A percentile compares a stretch with the other conserved stretches of the same genome.
Evolutionary conservation across 2,113 vertebrate species (phyloP).

Genomic region (Vombatus ursinus): DNA sequence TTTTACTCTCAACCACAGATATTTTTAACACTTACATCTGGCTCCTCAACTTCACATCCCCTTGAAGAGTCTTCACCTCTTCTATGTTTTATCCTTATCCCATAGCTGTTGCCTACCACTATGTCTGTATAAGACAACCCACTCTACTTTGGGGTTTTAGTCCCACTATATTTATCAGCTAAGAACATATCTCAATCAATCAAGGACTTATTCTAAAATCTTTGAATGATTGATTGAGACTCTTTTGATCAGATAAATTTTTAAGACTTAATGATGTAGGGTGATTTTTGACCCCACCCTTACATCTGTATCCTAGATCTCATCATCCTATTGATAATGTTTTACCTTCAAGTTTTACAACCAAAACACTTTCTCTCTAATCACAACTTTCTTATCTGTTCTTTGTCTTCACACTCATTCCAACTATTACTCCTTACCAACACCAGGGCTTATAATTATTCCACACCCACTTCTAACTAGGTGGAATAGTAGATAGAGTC

Average conservation of each 20-base stretch:
- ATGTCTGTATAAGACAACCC: background rate
- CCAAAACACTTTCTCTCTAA: background rate
- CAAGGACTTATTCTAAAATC: background rate
- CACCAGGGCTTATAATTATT: background rate
- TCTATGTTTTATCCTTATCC: background rate
- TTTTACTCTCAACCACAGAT: background rate
- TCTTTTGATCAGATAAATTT: background rate
- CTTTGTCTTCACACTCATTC: background rate
- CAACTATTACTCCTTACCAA: background rate
- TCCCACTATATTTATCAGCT: background rate
- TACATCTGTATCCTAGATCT: background rate
- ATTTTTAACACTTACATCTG: background rate
- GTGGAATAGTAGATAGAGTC: background rate
- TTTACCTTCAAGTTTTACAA: background rate
- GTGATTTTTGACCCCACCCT: background rate
- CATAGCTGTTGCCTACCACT: background rate
- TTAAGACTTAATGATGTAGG: background rate
- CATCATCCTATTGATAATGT: background rate
- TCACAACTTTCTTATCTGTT: background rate
- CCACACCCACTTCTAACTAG: background rate
- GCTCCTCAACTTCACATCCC: background rate
- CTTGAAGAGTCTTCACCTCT: background rate
- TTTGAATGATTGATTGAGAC: background rate
- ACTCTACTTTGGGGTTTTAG: background rate
- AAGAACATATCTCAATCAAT: background rate